Conservation (phyloP, 2,797 vertebrate genomes). For the Tapirus indicus region DNA sequence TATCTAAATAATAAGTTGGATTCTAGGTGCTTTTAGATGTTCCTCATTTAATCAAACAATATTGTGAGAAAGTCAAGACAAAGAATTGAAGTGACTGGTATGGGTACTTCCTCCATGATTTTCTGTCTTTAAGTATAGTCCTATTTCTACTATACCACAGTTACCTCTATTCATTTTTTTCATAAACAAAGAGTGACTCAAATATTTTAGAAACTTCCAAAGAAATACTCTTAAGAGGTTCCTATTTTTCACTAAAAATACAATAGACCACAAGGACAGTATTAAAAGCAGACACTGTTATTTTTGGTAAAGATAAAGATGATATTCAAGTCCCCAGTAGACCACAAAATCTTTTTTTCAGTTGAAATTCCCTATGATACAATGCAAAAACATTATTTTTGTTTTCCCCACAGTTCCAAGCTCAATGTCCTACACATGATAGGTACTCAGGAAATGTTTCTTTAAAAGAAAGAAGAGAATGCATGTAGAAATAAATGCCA, state of each 20-base stretch:
- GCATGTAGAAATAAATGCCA: not conserved
- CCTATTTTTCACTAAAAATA: slow-evolving; percentile 1
- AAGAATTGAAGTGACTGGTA: not conserved
- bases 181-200: not conserved
- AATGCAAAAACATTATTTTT: not conserved
- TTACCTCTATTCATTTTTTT: not conserved
- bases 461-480: not conserved
- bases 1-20: not conserved
- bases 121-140: not conserved
- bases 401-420: not conserved
- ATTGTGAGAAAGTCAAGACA: not conserved
- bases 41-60: not conserved
- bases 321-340: not conserved
- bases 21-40: not conserved
- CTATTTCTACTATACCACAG: not conserved
- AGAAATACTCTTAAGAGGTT: slow-evolving; percentile 9
- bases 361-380: not conserved
- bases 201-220: not conserved
- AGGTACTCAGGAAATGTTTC: slow-evolving; percentile 20
- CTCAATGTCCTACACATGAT: not conserved
- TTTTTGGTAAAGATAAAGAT: slow-evolving; percentile 46
- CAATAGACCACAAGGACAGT: not conserved
- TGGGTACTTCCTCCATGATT: not conserved
- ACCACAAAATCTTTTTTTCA: not conserved
- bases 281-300: not conserved